Evolutionary conservation across 2,113 vertebrate genomes (phyloP), one percentile per base, ranked within the genome.

Genomic region (Mormoops blainvillei): DNA sequence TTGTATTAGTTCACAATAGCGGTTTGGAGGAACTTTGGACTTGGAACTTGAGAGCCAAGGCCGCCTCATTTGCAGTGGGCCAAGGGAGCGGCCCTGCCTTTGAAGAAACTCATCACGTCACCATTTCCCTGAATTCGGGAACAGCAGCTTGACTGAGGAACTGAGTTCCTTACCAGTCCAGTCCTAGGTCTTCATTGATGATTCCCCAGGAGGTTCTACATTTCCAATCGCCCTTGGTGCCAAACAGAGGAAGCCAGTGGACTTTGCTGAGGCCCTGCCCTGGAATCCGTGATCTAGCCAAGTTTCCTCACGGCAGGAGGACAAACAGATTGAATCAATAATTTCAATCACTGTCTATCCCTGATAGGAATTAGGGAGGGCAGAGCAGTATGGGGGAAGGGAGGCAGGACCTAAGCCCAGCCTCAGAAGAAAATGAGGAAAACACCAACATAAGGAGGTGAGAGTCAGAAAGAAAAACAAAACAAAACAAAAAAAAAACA

Each of bases 311-410:
- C 10, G 0, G 89, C 58, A 70, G 95, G 94, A 91, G 85, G 91
- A 83, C 88, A 85, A 92, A 95, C 13, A 14, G 91, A 91, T 93
- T 65, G 86, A 96, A 97, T 96, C 68, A 87, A 96, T 96, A 87
- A 93, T 97, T 97, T 93, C 96, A 96, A 92, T 92, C 80, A 94
- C 73, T 63, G 78, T 73, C 82, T 97, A 85, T 96, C 89, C 93
- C 86, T 52, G 71, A 83, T 89, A 97, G 95, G 82, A 94, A 90
- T 65, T 77, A 18, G 78, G 52, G 70, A 94, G 52, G n/a, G 2
- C 76, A 85, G 97, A 89, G 48, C 18, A 90, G 43, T 48, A 0
- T 13, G 91, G 77, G 56, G 88, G 82, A n/a, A 43, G 78, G 85
- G 41, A 90, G n/a, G 41, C 41, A 52, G 54, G 70, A 88, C 52